Evolutionary conservation across 2,888 invertebrate species (phyloP).

Genomic region (Macaria liturata): DNA sequence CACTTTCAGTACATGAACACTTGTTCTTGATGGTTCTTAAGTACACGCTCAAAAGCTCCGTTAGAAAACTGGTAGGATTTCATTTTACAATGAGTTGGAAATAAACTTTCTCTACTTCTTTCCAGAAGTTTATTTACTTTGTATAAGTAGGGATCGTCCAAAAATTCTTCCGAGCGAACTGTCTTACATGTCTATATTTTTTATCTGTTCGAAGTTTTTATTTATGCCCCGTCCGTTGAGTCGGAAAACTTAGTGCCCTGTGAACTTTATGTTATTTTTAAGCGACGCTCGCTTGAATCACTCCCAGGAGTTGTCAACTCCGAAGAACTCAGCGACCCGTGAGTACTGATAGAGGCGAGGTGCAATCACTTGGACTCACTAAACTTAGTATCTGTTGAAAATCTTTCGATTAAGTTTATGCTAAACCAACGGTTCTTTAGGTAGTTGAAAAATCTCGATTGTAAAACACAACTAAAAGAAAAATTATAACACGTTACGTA

Average conservation of each 20-base stretch:
- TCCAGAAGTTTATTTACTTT: no score
- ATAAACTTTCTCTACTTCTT: no score
- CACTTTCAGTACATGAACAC: conserved; percentile 17
- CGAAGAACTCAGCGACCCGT: conserved; percentile 62
- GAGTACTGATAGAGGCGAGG: conserved; percentile 53
- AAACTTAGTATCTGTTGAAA: neutral
- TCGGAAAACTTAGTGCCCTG: conserved; percentile 36
- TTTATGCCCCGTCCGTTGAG: conserved; percentile 23
- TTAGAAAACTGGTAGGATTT: conserved; percentile 1
- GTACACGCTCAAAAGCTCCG: neutral
- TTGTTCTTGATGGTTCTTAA: conserved; percentile 13
- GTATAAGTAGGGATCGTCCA: no score
- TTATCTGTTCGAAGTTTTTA: conserved; percentile 12
- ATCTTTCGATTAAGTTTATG: neutral
- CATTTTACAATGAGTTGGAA: neutral
- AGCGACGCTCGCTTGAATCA: conserved; percentile 36
- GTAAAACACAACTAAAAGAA: no score
- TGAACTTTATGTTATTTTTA: conserved; percentile 45
- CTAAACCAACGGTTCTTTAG: no score
- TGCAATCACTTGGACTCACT: conserved; percentile 30
- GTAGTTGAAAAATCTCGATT: no score
- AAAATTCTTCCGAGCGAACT: neutral
- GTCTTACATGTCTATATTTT: neutral
- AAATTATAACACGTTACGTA: no score
- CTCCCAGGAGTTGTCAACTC: conserved; percentile 44